Evolutionary conservation across 2,888 invertebrate genomes (phyloP), one percentile per base, ranked within the genome.

Genomic region (Chrysina gloriosa): DNA sequence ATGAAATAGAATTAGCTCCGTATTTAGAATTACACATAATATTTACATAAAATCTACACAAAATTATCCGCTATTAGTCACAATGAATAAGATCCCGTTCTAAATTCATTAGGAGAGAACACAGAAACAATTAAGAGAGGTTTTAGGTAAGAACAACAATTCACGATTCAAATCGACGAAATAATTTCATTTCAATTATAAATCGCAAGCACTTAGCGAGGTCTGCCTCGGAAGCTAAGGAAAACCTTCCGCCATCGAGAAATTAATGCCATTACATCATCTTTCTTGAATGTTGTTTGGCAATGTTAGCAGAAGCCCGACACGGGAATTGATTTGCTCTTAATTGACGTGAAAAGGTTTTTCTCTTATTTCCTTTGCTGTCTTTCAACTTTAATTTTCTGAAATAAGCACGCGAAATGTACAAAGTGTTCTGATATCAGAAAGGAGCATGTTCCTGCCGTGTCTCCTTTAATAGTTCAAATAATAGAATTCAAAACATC

Each of bases 171-270:
- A 54, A 63, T 63, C 66, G 54, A 65, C 70, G 68, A 70, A 71
- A 75, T 77, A 76, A 77, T 77, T 77, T 76, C 75, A 73, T 75
- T 78, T 78, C 78, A 77, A 78, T 78, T 78, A 76, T 77, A 73
- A 67, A 67, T 69, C 54, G 64, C 63, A 75, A 75, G 75, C 77
- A 74, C 74, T 75, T 42, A 6, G 25, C 42, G 42, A 14, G 25
- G 42, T 27, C 54, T 34, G n/a, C 54, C 34, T 19, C 19, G 9
- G 19, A 25, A 42, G 6, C 19, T 61, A 29, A 19, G 27, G 45
- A 11, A 47, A 47, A 14, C 47, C 23, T 56, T 11, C 34, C 23
- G 27, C 25, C 27, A 31, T 34, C 54, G 19, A 31, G 42, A 47
- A 45, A 47, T 63, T 63, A 63, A 47, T 31, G 63, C 19, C 63